Evolutionary conservation across 2,797 vertebrate species (phyloP), one percentile per base, ranked within the genome.

Genomic region (Myotis daubentonii): DNA sequence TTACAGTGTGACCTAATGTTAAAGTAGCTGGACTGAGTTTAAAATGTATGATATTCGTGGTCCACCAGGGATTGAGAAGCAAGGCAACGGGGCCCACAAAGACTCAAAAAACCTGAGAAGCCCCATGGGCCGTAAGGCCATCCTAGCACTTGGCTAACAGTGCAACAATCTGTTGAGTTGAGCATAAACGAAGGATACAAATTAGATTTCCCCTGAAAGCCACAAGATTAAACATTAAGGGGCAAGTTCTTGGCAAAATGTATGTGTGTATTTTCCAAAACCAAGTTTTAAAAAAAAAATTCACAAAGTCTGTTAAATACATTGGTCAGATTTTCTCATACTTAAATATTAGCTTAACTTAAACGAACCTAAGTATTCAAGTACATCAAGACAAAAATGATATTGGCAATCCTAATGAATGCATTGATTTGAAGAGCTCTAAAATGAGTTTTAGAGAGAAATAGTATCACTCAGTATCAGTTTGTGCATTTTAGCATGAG

Each of bases 191-290:
- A 97, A 97, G 97, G 97, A 94, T 97, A 97, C 97, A 97, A 97
- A 97, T 97, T 97, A 97, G 97, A 97, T 97, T 97, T 97, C 97
- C 97, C 96, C 95, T 80, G 76, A 96, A 97, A 97, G 96, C 97
- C 97, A 97, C 97, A 97, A 97, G 95, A 96, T 96, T 97, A 97
- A 97, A 97, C 97, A 97, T 93, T 95, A 95, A 96, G 97, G 95
- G 93, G 95, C 91, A 96, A 97, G 82, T 93, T 96, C 97, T 96
- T 97, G 97, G 96, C 96, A 96, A 96, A 96, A 94, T 20, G 8
- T 84, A 79, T 62, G 25, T 75, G 72, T 93, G 78, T 91, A 57
- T 96, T 97, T 96, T 94, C 94, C 97, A 96, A 96, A 96, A 92
- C 89, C 94, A 94, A 96, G 89, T 78, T 94, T 94, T 78, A 33